Conservation (phyloP, 2,797 vertebrate species). For the Dicrostonyx torquatus region DNA sequence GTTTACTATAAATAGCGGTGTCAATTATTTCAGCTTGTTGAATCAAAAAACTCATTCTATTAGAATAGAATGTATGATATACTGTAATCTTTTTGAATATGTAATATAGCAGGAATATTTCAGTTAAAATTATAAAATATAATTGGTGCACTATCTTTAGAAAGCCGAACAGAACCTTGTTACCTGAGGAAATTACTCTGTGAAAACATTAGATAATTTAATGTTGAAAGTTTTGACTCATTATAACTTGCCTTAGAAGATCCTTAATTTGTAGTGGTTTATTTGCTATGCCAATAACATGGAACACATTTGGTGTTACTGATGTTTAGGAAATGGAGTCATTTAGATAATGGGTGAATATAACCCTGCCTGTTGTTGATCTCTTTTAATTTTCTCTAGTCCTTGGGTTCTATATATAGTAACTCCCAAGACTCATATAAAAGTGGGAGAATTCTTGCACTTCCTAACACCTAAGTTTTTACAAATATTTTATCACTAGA, state of each 20-base stretch:
- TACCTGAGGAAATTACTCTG: slow-evolving; percentile 37
- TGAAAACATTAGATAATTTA: slow-evolving; percentile 56
- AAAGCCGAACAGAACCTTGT: slow-evolving; percentile 38
- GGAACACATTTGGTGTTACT: background rate
- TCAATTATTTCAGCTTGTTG: slow-evolving; percentile 55
- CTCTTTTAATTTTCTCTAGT: slow-evolving; percentile 19
- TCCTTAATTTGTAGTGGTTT: slow-evolving; percentile 44
- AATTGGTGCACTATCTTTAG: slow-evolving; percentile 54
- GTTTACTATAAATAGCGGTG: background rate
- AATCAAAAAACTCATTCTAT: slow-evolving; percentile 54
- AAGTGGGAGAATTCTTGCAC: slow-evolving; percentile 29
- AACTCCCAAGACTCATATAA: slow-evolving; percentile 32
- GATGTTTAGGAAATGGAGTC: slow-evolving; percentile 20
- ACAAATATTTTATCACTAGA: background rate
- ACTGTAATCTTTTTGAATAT: slow-evolving; percentile 21
- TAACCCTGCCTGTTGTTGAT: background rate
- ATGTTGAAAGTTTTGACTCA: background rate
- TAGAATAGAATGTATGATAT: slow-evolving; percentile 57
- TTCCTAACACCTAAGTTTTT: slow-evolving; percentile 36
- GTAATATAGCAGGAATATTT: slow-evolving; percentile 49
- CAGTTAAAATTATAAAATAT: slow-evolving; percentile 55
- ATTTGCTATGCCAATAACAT: slow-evolving; percentile 23
- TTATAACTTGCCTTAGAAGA: slow-evolving; percentile 40
- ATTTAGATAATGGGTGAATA: slow-evolving; percentile 23
- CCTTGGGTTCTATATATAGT: background rate